phyloP scores from a whole-genome alignment of 1,140 invertebrate genomes.

The Trichonephila inaurata region DNA sequence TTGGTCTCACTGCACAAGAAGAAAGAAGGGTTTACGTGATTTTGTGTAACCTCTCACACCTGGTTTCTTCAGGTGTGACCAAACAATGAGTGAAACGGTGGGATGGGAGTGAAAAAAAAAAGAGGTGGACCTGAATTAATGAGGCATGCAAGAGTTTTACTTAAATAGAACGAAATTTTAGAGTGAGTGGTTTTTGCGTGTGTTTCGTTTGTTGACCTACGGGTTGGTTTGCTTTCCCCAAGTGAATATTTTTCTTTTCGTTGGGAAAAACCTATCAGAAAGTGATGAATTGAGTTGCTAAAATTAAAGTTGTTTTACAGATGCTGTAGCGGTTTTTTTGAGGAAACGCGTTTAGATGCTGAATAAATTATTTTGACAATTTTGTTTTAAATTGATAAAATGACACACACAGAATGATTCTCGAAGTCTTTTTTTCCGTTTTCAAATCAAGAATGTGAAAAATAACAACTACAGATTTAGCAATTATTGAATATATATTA shows the following conservation, averaged over 20 bases:
- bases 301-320: constrained; percentile 2
- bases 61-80: not conserved
- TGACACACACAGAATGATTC: too few species aligned
- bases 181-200: not conserved
- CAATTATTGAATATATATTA: too few species aligned
- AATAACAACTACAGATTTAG: too few species aligned
- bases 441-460: too few species aligned
- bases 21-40: not conserved
- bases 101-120: not conserved
- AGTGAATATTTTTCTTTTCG: not conserved
- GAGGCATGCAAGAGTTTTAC: not conserved
- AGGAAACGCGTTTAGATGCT: too few species aligned
- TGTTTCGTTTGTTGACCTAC: constrained; percentile 10
- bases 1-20: constrained; percentile 56
- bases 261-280: not conserved
- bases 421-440: too few species aligned
- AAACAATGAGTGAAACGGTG: not conserved
- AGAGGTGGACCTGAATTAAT: not conserved
- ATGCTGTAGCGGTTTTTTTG: too few species aligned
- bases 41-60: not conserved
- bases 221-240: not conserved
- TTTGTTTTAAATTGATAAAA: too few species aligned
- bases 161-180: constrained; percentile 3
- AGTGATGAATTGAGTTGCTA: not conserved
- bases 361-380: too few species aligned